phyloP scores from a whole-genome alignment of 2,113 vertebrate species.

The Anser brachyrhynchus region DNA sequence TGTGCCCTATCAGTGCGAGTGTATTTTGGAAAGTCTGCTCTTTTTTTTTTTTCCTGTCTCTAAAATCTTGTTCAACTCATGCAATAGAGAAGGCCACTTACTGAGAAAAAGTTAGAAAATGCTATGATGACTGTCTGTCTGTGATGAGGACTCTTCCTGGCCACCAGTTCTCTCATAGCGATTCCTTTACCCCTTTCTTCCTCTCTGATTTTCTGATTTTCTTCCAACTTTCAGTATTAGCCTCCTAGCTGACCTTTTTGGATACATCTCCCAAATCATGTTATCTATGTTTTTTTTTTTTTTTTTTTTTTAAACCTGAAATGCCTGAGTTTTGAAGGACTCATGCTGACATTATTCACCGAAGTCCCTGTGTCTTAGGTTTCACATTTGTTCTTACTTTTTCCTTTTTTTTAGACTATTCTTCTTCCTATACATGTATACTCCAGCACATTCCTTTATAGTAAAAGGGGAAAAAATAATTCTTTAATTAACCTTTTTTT shows the following conservation, averaged over 20 bases:
- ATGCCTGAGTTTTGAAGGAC: neutral
- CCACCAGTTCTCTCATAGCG: neutral
- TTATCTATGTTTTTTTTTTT: neutral
- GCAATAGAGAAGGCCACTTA: neutral
- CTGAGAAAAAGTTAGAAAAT: neutral
- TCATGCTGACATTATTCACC: neutral
- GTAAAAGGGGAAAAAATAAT: neutral
- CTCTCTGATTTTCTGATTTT: neutral
- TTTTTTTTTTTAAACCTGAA: neutral
- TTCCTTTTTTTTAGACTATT: neutral
- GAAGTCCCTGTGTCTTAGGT: neutral
- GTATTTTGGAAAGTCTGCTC: neutral
- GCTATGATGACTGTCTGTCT: neutral
- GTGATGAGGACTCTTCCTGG: neutral
- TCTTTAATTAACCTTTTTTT: neutral
- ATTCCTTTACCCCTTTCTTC: neutral
- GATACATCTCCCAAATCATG: neutral
- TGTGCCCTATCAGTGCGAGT: neutral
- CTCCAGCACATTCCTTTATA: neutral
- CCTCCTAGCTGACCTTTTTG: neutral
- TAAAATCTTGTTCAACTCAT: neutral
- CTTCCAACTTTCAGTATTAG: neutral
- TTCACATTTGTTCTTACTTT: neutral
- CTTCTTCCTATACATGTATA: neutral
- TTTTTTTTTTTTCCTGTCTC: neutral